Percentiles rank a stretch among this genome's conserved stretches.
Conservation (phyloP, 2,888 invertebrate species). For the Brachycybe producta region DNA sequence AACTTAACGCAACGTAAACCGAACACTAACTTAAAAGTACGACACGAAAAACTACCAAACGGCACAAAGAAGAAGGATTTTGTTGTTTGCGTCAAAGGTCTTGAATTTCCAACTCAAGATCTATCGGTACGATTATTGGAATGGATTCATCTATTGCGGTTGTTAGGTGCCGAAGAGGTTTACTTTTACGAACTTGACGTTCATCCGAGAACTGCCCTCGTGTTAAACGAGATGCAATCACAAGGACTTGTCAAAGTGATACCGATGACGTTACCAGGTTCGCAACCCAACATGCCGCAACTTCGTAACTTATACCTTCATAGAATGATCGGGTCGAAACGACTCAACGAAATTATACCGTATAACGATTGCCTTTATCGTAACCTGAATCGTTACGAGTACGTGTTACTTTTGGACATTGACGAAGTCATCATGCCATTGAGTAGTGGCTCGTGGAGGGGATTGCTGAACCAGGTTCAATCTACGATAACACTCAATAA, state of each 20-base stretch:
- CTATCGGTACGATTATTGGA: conserved; percentile 77
- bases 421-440: conserved; percentile 91
- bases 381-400: conserved; percentile 77
- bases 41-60: conserved; percentile 20
- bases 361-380: conserved; percentile 93
- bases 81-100: conserved; percentile 84
- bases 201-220: conserved; percentile 83
- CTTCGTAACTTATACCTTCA: conserved; percentile 79
- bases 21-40: conserved; percentile 17
- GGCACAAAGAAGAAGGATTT: conserved; percentile 50
- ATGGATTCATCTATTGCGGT: conserved; percentile 78
- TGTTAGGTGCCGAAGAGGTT: conserved; percentile 80
- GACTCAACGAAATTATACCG: conserved; percentile 87
- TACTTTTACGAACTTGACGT: conserved; percentile 72
- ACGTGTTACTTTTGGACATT: conserved; percentile 79
- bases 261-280: conserved; percentile 70
- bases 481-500: conserved; percentile 36
- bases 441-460: conserved; percentile 55
- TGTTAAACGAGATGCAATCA: conserved; percentile 39
- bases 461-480: conserved; percentile 58
- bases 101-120: conserved; percentile 76
- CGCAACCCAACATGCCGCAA: conserved; percentile 76
- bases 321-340: conserved; percentile 81
- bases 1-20: conserved; percentile 19
- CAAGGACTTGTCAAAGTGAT: conserved; percentile 59